phyloP scores from a whole-genome alignment of 2,888 invertebrate genomes.

The Drosophila incognita region DNA sequence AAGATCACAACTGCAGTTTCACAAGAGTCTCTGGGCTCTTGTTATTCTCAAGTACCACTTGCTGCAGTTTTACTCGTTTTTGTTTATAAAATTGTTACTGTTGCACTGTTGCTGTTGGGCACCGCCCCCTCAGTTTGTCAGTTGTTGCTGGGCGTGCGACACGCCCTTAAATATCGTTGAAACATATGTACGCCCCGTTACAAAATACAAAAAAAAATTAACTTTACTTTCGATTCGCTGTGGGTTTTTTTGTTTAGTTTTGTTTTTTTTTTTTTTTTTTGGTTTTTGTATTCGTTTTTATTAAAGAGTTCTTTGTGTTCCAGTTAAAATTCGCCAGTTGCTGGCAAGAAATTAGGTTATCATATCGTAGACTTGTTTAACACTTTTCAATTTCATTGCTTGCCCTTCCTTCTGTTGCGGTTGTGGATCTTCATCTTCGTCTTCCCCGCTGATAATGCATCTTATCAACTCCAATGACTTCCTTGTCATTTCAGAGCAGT shows the following conservation, averaged over 20 bases:
- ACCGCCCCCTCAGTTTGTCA: constrained; percentile 46
- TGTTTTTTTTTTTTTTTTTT: constrained; percentile 18
- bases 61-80: constrained; percentile 6
- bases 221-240: constrained; percentile 70
- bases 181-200: constrained; percentile 67
- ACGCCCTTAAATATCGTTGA: constrained; percentile 73
- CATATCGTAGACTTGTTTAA: constrained; percentile 75
- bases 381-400: constrained; percentile 72
- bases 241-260: constrained; percentile 19
- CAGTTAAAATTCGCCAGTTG: constrained; percentile 46
- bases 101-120: constrained; percentile 23
- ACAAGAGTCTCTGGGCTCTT: constrained; percentile 40
- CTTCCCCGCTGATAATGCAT: constrained; percentile 83
- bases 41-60: constrained; percentile 1
- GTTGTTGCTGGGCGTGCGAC: constrained; percentile 64
- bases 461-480: constrained; percentile 75
- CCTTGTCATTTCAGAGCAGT: constrained; percentile 69
- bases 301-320: constrained; percentile 32
- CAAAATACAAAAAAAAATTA: constrained; percentile 30
- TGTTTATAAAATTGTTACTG: constrained; percentile 25
- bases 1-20: constrained; percentile 67
- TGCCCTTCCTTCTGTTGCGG: constrained; percentile 46
- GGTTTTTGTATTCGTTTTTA: constrained; percentile 34
- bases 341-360: constrained; percentile 72
- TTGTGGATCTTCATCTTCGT: constrained; percentile 82